Percentiles rank a stretch among this genome's conserved stretches.
Evolutionary conservation across 2,797 vertebrate species (phyloP).

Genomic region (Falco columbarius): DNA sequence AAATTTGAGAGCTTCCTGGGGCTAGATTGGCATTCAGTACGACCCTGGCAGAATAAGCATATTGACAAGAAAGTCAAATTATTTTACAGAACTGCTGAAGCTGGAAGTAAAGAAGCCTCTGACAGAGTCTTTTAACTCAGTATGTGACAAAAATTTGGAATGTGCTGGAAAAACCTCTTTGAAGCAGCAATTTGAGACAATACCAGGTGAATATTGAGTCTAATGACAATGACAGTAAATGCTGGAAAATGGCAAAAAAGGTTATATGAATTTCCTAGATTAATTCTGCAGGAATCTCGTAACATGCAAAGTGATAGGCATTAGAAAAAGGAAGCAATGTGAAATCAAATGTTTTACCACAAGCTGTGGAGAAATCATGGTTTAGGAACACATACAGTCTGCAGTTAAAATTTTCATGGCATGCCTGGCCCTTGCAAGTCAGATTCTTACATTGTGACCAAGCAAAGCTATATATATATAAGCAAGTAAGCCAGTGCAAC

Average conservation of each 20-base stretch:
- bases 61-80: conserved; percentile 52
- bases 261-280: neutral
- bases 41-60: conserved; percentile 11
- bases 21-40: neutral
- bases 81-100: conserved; percentile 47
- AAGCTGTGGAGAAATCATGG: neutral
- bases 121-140: conserved; percentile 44
- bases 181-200: neutral
- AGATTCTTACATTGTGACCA: neutral
- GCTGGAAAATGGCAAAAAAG: neutral
- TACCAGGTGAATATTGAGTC: neutral
- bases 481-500: neutral
- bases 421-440: neutral
- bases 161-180: neutral
- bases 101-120: conserved; percentile 17
- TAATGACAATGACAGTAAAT: neutral
- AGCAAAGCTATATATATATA: neutral
- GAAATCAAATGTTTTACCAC: neutral
- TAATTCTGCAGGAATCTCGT: neutral
- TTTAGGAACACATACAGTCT: neutral
- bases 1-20: neutral
- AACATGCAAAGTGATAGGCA: neutral
- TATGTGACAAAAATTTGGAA: conserved; percentile 47
- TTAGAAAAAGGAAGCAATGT: neutral
- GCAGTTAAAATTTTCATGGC: neutral